These are phyloP conservation scores for Ardeotis arabs DNA, from an alignment of 2,113 vertebrate genomes.

Conservation along the genomic window DNA sequence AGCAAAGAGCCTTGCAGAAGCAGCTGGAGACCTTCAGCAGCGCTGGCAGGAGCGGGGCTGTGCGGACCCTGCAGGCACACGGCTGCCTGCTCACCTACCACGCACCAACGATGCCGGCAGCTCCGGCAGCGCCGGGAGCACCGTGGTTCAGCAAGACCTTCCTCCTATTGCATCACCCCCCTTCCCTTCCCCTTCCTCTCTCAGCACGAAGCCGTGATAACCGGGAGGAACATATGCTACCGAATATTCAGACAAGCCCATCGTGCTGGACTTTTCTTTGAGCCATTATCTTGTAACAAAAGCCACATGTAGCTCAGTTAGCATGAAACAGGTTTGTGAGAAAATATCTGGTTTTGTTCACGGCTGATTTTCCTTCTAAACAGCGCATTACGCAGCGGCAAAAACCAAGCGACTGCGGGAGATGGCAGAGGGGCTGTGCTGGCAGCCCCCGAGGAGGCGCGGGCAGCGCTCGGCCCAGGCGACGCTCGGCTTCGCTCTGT, in stretches of 20 bases:
- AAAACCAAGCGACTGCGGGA: fast-evolving
- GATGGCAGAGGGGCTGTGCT: not conserved
- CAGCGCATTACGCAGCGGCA: too few species aligned
- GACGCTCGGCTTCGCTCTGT: fast-evolving
- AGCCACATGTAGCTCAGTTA: not conserved
- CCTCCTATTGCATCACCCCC: not conserved
- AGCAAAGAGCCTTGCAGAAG: too few species aligned
- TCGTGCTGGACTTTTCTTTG: not conserved
- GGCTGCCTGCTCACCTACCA: too few species aligned
- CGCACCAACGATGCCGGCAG: not conserved
- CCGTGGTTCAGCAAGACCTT: not conserved
- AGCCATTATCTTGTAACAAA: not conserved
- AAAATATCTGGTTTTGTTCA: not conserved
- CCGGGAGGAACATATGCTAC: not conserved
- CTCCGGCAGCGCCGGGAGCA: not conserved
- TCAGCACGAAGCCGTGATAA: not conserved
- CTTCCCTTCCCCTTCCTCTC: not conserved
- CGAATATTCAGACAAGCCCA: not conserved
- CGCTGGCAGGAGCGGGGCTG: not conserved
- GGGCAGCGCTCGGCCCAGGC: not conserved
- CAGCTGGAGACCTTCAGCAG: too few species aligned
- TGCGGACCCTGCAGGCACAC: too few species aligned
- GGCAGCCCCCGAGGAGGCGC: not conserved
- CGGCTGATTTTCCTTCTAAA: not conserved
- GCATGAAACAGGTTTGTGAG: not conserved